Base-by-base conservation (phyloP, 1,140 invertebrate genomes). In the Dreissena polymorpha region DNA sequence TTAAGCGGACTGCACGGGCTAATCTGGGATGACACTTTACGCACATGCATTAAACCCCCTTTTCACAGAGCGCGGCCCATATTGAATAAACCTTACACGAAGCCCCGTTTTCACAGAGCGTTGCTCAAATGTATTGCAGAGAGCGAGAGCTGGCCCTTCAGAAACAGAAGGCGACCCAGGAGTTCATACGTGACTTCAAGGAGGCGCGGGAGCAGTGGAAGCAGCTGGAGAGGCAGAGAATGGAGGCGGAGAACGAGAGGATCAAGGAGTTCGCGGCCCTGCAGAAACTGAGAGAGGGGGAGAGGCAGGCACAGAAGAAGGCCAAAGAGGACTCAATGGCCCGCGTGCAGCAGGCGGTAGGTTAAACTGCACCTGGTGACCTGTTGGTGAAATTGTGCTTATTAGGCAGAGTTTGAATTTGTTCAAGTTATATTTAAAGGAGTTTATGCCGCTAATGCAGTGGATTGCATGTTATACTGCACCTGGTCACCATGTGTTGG, bases 121-220 rank as follows among this genome's bases (percentile, higher is more conserved):
- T n/a, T 39, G 39, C 39, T 8, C 39, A 39, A n/a, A n/a, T n/a
- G 23, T 50, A 68, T 86, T 86, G 8, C 85, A 93, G 92, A 63
- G 93, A 93, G 39, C 69, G 90, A 18, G 92, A 93, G 77, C 63
- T 91, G 25, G 83, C 91, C 23, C 72, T 91, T 63, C 64, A 88
- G 67, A 93, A 93, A 83, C 85, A 89, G 65, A 85, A 92, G 77
- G 85, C 88, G n/a, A 91, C 90, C 0, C 91, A 92, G 84, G 76
- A 89, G 57, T 93, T 91, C 73, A 93, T 93, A 74, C 67, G 86
- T 10, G 92, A 93, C 60, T 92, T 92, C 86, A 90, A 92, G 75
- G 57, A 79, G 14, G 83, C 88, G 13, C 84, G 91, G 16, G 90
- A 91, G 49, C 87, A 88, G 18, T 93, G 92, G 92, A 93, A 93